Conservation (phyloP, 2,888 invertebrate genomes). For the Malachius bipustulatus region DNA sequence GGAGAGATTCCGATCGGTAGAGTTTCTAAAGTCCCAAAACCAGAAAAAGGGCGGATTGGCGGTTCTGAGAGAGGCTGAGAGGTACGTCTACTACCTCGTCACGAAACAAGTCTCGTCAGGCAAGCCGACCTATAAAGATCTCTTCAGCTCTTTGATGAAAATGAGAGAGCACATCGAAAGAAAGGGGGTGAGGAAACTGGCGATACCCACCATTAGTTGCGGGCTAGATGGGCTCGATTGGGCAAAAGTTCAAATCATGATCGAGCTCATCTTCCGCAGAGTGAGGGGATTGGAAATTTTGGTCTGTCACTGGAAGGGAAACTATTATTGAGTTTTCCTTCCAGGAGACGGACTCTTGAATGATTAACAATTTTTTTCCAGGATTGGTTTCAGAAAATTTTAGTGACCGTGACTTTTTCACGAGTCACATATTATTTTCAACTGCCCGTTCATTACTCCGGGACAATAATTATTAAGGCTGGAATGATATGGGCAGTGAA, state of each 20-base stretch:
- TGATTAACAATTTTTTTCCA: too few relatives aligned
- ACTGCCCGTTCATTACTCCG: too few relatives aligned
- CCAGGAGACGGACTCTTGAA: too few relatives aligned
- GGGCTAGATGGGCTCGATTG: conserved; percentile 54
- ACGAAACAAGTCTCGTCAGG: too few relatives aligned
- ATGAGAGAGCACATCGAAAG: conserved; percentile 37
- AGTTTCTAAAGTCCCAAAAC: conserved; percentile 31
- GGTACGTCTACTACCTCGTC: too few relatives aligned
- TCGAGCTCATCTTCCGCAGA: conserved; percentile 41
- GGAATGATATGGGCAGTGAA: too few relatives aligned
- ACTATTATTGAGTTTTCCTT: too few relatives aligned
- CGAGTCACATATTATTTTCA: too few relatives aligned
- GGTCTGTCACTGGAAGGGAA: too few relatives aligned
- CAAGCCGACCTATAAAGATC: conserved; percentile 33
- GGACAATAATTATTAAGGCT: too few relatives aligned
- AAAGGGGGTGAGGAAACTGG: conserved; percentile 41
- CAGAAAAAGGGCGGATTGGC: conserved; percentile 39
- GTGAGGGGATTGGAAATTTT: conserved; percentile 39
- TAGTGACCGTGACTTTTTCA: too few relatives aligned
- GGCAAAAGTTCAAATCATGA: conserved; percentile 41
- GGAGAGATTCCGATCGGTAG: conserved; percentile 30
- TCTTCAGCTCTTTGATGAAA: conserved; percentile 36
- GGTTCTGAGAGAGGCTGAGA: conserved; percentile 31
- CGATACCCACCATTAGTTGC: conserved; percentile 54
- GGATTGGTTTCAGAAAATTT: too few relatives aligned